Evolutionary conservation across 2,113 vertebrate genomes (phyloP).

Genomic region (Calypte anna): DNA sequence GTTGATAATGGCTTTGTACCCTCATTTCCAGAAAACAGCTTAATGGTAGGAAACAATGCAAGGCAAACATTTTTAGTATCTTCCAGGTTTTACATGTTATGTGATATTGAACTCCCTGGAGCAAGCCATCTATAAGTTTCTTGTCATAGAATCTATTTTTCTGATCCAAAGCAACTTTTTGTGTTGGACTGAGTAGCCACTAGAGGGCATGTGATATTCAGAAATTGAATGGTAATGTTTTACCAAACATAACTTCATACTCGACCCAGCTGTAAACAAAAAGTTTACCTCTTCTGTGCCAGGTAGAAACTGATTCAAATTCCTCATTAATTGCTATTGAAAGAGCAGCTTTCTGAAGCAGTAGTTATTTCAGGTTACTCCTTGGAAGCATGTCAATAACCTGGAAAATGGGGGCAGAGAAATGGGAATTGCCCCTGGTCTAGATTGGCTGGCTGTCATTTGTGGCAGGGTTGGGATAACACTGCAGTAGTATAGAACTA

Average conservation of each 20-base stretch:
- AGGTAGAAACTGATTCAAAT: not conserved
- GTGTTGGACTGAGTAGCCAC: not conserved
- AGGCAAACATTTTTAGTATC: not conserved
- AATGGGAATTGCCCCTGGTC: not conserved
- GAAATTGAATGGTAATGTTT: not conserved
- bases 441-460: not conserved
- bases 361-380: too few species aligned
- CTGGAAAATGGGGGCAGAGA: not conserved
- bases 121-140: not conserved
- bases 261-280: not conserved
- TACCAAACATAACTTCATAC: not conserved
- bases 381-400: not conserved
- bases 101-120: not conserved
- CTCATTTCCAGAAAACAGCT: not conserved
- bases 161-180: not conserved
- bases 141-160: accelerated
- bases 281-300: not conserved
- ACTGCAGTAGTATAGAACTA: not conserved
- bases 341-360: not conserved
- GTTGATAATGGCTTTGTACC: not conserved
- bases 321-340: not conserved
- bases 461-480: not conserved
- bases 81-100: not conserved
- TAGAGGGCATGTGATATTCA: not conserved
- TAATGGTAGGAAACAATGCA: not conserved